These are phyloP conservation scores for Papilio glaucus DNA, from an alignment of 1,140 invertebrate genomes.

Conservation along the genomic window DNA sequence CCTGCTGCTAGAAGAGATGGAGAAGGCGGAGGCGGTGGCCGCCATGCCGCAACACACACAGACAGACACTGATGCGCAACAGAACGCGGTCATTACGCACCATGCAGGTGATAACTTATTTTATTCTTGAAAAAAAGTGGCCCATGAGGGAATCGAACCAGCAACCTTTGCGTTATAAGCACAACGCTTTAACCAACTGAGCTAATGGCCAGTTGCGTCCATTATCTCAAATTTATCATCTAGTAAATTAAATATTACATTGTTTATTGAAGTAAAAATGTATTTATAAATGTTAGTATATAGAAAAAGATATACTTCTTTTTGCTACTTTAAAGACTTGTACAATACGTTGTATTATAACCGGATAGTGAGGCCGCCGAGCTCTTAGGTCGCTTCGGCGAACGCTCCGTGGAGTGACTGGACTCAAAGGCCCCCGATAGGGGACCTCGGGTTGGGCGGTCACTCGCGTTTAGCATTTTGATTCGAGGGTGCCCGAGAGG, in stretches of 20 bases:
- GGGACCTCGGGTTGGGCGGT: too few species aligned
- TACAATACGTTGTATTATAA: too few species aligned
- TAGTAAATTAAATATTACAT: background rate
- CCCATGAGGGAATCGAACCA: conserved; percentile 37
- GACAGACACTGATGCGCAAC: background rate
- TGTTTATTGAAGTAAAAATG: too few species aligned
- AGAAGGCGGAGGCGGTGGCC: conserved; percentile 80
- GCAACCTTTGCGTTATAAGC: conserved; percentile 37
- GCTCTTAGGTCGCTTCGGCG: too few species aligned
- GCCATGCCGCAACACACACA: conserved; percentile 50
- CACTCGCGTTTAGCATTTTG: too few species aligned
- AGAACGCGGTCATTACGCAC: background rate
- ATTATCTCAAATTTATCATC: background rate
- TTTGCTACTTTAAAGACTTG: too few species aligned
- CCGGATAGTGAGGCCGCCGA: too few species aligned
- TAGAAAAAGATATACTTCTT: too few species aligned
- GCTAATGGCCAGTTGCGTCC: conserved; percentile 23
- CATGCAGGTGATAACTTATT: conserved; percentile 5
- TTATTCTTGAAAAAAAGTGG: background rate
- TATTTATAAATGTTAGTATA: too few species aligned
- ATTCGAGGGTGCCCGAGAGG: too few species aligned
- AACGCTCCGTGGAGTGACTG: too few species aligned
- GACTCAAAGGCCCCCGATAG: too few species aligned
- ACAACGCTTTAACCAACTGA: conserved; percentile 38
- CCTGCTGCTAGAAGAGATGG: conserved; percentile 87